These are phyloP conservation scores for Ctenomys sociabilis DNA, from an alignment of 2,113 vertebrate genomes.

Conservation along the genomic window DNA sequence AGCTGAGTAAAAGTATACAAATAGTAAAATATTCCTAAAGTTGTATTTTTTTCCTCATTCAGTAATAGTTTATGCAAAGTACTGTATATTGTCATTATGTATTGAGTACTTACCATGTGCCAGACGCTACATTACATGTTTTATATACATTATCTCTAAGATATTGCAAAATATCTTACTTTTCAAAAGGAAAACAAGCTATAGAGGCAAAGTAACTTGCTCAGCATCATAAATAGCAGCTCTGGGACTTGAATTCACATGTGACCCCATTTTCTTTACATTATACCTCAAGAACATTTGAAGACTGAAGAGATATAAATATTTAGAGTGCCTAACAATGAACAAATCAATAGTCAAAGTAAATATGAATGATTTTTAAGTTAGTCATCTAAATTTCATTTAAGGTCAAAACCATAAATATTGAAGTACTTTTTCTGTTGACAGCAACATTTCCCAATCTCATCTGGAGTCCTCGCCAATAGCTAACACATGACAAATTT, in stretches of 20 bases:
- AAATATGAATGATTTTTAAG: slow-evolving; percentile 60
- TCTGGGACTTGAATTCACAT: not conserved
- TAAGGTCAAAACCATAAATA: slow-evolving; percentile 67
- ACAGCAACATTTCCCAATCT: slow-evolving; percentile 40
- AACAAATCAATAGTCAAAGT: slow-evolving; percentile 56
- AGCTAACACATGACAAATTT: slow-evolving; percentile 41
- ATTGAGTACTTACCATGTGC: not conserved
- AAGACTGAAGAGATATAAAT: slow-evolving; percentile 34
- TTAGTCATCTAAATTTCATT: slow-evolving; percentile 60
- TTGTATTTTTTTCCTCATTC: slow-evolving; percentile 19
- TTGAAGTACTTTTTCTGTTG: slow-evolving; percentile 55
- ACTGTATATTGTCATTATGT: not conserved
- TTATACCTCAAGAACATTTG: not conserved
- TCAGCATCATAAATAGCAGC: not conserved
- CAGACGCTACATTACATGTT: not conserved
- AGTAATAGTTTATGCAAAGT: slow-evolving; percentile 9
- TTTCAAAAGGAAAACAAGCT: slow-evolving; percentile 29
- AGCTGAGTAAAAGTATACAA: not conserved
- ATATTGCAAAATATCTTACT: not conserved
- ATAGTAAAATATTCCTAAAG: slow-evolving; percentile 5
- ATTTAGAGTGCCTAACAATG: slow-evolving; percentile 33
- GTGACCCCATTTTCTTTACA: slow-evolving; percentile 34
- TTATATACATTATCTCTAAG: slow-evolving; percentile 9
- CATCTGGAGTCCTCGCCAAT: slow-evolving; percentile 4
- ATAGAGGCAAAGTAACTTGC: not conserved